A percentile compares a stretch with the other conserved stretches of the same genome.
Conservation (phyloP, 2,888 invertebrate genomes). For the Ophion costatus region DNA sequence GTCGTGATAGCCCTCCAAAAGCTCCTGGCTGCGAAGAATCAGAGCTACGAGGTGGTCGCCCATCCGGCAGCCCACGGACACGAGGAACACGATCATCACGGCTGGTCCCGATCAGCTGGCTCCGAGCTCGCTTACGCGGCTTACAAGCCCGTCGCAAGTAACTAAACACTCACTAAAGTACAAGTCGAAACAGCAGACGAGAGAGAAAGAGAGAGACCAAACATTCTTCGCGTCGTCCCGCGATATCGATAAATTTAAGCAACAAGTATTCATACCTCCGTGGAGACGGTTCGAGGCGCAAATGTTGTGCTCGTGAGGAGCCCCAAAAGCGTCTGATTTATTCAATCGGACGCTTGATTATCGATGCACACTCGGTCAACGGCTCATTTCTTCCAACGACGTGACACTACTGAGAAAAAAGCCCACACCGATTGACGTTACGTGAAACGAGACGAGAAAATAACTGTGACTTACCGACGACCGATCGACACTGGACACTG, state of each 20-base stretch:
- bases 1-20: conserved; percentile 92
- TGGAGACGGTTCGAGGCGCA: background rate
- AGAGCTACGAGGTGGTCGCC: conserved; percentile 88
- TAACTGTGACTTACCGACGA: conserved; percentile 51
- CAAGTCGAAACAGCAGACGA: conserved; percentile 32
- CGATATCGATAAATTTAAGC: conserved; percentile 46
- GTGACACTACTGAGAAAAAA: conserved; percentile 35
- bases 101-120: conserved; percentile 88
- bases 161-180: conserved; percentile 70
- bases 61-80: conserved; percentile 79
- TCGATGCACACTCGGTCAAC: conserved; percentile 42
- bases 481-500: conserved; percentile 55
- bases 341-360: conserved; percentile 35
- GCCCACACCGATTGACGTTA: conserved; percentile 18
- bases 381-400: conserved; percentile 31
- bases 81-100: conserved; percentile 86
- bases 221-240: conserved; percentile 57
- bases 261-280: background rate
- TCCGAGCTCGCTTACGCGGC: conserved; percentile 90
- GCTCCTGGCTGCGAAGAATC: conserved; percentile 87
- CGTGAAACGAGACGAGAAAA: conserved; percentile 39
- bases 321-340: conserved; percentile 50
- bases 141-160: conserved; percentile 82
- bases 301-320: background rate
- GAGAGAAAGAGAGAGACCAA: conserved; percentile 47